Evolutionary conservation across 1,140 invertebrate genomes (phyloP).

Genomic region (Atopsyche davidsoni): DNA sequence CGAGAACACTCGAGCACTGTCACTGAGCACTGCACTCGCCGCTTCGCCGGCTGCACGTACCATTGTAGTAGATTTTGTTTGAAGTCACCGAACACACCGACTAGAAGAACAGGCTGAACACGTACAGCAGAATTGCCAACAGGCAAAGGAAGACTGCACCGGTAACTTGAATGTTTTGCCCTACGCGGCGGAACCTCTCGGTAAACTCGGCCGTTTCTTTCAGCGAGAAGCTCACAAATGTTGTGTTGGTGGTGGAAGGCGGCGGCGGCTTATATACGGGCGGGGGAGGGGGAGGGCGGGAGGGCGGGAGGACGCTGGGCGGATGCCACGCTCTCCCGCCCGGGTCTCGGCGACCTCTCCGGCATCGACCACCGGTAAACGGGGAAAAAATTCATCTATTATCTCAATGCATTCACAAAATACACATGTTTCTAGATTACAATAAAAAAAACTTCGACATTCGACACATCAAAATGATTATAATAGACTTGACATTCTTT

Average conservation of each 20-base stretch:
- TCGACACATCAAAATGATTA: too few relatives aligned
- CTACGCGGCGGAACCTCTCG: conserved; percentile 20
- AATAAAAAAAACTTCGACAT: too few relatives aligned
- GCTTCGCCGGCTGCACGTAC: too few relatives aligned
- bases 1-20: too few relatives aligned
- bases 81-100: not conserved
- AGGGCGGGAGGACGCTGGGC: not conserved
- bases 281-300: not conserved
- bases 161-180: conserved; percentile 19
- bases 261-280: conserved; percentile 18
- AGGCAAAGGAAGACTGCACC: conserved; percentile 17
- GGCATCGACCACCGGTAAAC: too few relatives aligned
- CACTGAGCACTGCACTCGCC: too few relatives aligned
- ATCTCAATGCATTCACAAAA: too few relatives aligned
- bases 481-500: too few relatives aligned
- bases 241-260: conserved; percentile 8
- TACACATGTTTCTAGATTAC: too few relatives aligned
- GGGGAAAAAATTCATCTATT: too few relatives aligned
- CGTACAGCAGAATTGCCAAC: conserved; percentile 27
- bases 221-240: too few relatives aligned
- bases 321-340: not conserved
- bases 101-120: conserved; percentile 27
- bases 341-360: not conserved
- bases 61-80: not conserved
- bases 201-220: conserved; percentile 21